Percentiles rank a stretch among this genome's conserved stretches.
Evolutionary conservation across 2,888 invertebrate species (phyloP).

Genomic region (Ophion obscuratus): DNA sequence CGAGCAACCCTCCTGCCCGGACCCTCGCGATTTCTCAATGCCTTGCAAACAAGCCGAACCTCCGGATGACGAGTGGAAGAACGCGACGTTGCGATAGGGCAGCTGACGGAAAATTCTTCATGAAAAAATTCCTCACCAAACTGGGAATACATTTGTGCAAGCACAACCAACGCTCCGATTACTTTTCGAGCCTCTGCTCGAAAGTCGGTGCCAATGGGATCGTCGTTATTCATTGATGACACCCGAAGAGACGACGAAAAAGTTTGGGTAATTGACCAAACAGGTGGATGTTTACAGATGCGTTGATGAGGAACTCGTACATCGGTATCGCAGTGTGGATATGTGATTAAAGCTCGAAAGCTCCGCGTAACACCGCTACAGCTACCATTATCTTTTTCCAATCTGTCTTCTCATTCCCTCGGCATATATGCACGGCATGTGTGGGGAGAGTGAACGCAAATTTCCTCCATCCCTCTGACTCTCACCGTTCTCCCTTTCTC

Average conservation of each 20-base stretch:
- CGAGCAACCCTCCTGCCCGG: slow-evolving; percentile 58
- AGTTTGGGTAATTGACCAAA: slow-evolving; percentile 70
- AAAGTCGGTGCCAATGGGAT: slow-evolving; percentile 67
- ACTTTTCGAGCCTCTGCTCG: slow-evolving; percentile 53
- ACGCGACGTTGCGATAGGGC: slow-evolving; percentile 54
- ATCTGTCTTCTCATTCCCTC: slow-evolving; percentile 67
- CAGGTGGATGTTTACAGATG: neutral
- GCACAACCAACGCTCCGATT: slow-evolving; percentile 13
- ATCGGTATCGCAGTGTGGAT: slow-evolving; percentile 72
- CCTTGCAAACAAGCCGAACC: slow-evolving; percentile 80
- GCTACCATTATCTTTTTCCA: slow-evolving; percentile 58
- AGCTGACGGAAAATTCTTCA: slow-evolving; percentile 34
- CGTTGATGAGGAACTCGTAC: slow-evolving; percentile 47
- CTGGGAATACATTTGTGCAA: slow-evolving; percentile 48
- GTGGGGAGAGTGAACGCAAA: slow-evolving; percentile 51
- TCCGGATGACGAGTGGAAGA: slow-evolving; percentile 80
- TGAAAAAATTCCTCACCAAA: slow-evolving; percentile 47
- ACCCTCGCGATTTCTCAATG: slow-evolving; percentile 75
- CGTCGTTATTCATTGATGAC: slow-evolving; percentile 80
- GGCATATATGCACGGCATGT: slow-evolving; percentile 24
- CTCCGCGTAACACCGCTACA: slow-evolving; percentile 76
- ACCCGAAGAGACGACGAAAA: slow-evolving; percentile 78
- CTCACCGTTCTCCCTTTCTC: slow-evolving; percentile 43
- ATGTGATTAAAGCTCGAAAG: slow-evolving; percentile 81
- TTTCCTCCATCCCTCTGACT: slow-evolving; percentile 41